Percentiles rank a stretch among this genome's conserved stretches.
Conservation (phyloP, 2,888 invertebrate species). For the Cataglyphis livida region DNA sequence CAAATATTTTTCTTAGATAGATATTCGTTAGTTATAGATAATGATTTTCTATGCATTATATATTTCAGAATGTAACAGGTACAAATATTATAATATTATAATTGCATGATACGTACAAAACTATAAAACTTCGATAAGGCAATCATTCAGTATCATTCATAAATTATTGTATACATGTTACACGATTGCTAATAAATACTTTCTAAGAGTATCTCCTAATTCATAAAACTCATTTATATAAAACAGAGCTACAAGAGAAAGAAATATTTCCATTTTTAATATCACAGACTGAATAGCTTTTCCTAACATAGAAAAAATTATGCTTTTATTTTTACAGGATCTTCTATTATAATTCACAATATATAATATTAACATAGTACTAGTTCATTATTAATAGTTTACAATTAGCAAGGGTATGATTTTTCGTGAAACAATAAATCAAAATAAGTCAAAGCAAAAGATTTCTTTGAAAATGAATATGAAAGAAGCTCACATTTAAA, state of each 20-base stretch:
- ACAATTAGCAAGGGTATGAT: not conserved
- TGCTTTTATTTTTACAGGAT: not conserved
- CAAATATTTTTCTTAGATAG: slow-evolving; percentile 57
- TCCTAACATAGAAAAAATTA: not conserved
- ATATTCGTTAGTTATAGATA: slow-evolving; percentile 60
- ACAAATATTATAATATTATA: slow-evolving; percentile 57
- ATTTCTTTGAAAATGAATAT: not conserved
- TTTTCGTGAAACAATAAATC: not conserved
- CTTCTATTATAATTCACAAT: not conserved
- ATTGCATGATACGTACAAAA: slow-evolving; percentile 64
- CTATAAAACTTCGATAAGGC: slow-evolving; percentile 60
- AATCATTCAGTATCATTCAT: slow-evolving; percentile 41
- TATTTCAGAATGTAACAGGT: slow-evolving; percentile 50
- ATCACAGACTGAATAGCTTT: not conserved
- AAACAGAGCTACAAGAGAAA: not conserved
- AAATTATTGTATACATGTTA: slow-evolving; percentile 60
- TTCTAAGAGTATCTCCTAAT: slow-evolving; percentile 41
- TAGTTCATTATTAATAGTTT: not conserved
- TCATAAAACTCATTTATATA: slow-evolving; percentile 1
- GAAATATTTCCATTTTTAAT: not conserved
- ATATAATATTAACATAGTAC: not conserved
- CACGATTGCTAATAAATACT: slow-evolving; percentile 73
- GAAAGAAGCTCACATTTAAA: not conserved
- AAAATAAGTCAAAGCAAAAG: not conserved
- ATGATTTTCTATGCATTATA: slow-evolving; percentile 70